A percentile compares a stretch with the other conserved stretches of the same genome.
Conservation (phyloP, 2,113 vertebrate genomes). For the Sialia sialis region DNA sequence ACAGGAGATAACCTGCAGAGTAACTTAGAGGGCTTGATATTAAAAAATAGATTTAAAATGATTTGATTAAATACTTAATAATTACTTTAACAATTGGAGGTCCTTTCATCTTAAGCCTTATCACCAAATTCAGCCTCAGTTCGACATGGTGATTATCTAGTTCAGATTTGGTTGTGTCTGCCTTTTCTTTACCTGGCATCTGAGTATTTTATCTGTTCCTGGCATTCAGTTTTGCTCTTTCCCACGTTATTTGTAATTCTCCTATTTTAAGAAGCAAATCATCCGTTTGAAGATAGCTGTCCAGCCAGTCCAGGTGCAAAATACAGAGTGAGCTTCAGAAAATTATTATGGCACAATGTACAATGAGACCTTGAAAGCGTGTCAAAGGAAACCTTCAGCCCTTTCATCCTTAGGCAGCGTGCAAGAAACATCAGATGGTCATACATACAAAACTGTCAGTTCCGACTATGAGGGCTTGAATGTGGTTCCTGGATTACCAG, state of each 20-base stretch:
- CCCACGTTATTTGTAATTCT: neutral
- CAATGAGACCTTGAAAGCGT: neutral
- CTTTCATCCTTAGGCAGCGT: neutral
- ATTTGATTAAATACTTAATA: neutral
- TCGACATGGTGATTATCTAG: neutral
- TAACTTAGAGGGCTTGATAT: neutral
- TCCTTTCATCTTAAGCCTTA: neutral
- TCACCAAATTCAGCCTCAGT: neutral
- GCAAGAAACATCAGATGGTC: neutral
- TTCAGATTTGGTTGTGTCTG: neutral
- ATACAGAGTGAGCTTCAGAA: neutral
- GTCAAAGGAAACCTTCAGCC: neutral
- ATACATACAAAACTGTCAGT: neutral
- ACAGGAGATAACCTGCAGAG: neutral
- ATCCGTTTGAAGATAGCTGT: neutral
- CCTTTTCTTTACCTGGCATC: neutral
- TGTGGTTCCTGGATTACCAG: neutral
- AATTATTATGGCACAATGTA: neutral
- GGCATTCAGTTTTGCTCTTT: neutral
- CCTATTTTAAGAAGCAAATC: neutral
- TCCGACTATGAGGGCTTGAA: neutral
- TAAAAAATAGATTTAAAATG: neutral
- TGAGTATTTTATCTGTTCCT: neutral
- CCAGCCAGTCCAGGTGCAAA: neutral
- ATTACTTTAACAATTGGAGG: neutral